phyloP scores from a whole-genome alignment of 2,797 vertebrate genomes.

The Adrianichthys oophorus region DNA sequence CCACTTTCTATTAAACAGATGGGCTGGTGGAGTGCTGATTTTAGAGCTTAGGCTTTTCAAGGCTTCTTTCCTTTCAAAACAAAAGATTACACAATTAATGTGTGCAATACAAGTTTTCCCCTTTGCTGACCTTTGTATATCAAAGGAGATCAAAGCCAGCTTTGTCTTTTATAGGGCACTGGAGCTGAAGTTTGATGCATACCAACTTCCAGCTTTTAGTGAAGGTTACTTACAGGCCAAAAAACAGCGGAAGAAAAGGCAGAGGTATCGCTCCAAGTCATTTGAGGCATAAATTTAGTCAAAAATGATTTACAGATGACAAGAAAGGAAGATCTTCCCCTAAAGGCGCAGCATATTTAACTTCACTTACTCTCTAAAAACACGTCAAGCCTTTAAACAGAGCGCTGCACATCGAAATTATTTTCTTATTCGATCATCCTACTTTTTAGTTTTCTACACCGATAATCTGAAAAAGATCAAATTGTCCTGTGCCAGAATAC shows the following conservation, averaged over 20 bases:
- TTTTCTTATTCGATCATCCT: not conserved
- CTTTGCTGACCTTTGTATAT: constrained; percentile 63
- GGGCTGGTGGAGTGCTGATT: constrained; percentile 30
- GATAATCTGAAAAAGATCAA: not conserved
- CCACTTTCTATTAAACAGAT: constrained; percentile 61
- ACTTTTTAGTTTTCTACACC: not conserved
- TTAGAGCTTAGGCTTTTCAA: constrained; percentile 59
- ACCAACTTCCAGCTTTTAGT: constrained; percentile 41
- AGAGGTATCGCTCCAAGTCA: constrained; percentile 43
- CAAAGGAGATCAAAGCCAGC: constrained; percentile 59
- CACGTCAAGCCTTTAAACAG: too few relatives aligned
- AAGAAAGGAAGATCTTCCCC: constrained; percentile 8
- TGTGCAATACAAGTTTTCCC: constrained; percentile 67
- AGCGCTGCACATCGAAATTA: too few relatives aligned
- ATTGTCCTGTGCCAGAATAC: not conserved
- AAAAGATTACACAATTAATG: constrained; percentile 81
- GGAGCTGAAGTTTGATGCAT: constrained; percentile 50
- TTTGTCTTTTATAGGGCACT: constrained; percentile 46
- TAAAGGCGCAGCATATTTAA: not conserved
- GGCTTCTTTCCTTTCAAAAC: constrained; percentile 78
- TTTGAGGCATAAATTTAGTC: constrained; percentile 17
- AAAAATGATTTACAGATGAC: constrained; percentile 10
- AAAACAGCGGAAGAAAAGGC: constrained; percentile 22
- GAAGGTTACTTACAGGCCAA: constrained; percentile 56
- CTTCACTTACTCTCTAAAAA: too few relatives aligned